phyloP scores from a whole-genome alignment of 2,113 vertebrate species.

The Lophochroa leadbeateri region DNA sequence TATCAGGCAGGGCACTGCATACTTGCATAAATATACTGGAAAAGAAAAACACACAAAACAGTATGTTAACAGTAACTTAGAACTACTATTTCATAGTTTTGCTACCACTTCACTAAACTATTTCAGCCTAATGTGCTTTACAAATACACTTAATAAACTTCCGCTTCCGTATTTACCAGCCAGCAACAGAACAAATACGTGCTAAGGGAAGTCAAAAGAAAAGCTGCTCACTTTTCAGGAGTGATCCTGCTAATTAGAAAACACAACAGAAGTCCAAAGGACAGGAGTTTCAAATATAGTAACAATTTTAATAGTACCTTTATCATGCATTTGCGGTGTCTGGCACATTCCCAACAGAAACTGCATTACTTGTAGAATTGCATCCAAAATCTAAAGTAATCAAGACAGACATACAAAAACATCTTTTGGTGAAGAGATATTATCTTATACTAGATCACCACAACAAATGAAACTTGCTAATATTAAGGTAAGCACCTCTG shows the following conservation, averaged over 20 bases:
- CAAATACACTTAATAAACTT: not conserved
- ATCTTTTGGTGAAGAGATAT: not conserved
- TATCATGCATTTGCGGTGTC: conserved; percentile 89
- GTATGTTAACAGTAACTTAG: not conserved
- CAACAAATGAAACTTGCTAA: not conserved
- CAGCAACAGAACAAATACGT: not conserved
- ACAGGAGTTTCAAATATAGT: not conserved
- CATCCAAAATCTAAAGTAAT: conserved; percentile 83
- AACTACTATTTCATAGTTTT: not conserved
- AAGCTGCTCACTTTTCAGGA: not conserved
- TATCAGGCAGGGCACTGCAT: conserved; percentile 86
- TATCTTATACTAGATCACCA: not conserved
- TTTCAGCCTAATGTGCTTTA: not conserved
- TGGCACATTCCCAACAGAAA: conserved; percentile 90
- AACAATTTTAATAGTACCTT: conserved; percentile 78
- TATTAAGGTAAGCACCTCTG: not conserved
- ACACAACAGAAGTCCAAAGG: not conserved
- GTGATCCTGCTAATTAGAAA: not conserved
- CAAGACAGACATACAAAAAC: not conserved
- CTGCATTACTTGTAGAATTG: conserved; percentile 88
- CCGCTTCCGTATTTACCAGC: not conserved
- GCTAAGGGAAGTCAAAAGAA: not conserved
- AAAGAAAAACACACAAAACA: not conserved
- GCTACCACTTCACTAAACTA: not conserved
- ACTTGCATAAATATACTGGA: conserved; percentile 91